Base-by-base conservation (phyloP, 2,797 vertebrate genomes). In the Sciaenops ocellatus region DNA sequence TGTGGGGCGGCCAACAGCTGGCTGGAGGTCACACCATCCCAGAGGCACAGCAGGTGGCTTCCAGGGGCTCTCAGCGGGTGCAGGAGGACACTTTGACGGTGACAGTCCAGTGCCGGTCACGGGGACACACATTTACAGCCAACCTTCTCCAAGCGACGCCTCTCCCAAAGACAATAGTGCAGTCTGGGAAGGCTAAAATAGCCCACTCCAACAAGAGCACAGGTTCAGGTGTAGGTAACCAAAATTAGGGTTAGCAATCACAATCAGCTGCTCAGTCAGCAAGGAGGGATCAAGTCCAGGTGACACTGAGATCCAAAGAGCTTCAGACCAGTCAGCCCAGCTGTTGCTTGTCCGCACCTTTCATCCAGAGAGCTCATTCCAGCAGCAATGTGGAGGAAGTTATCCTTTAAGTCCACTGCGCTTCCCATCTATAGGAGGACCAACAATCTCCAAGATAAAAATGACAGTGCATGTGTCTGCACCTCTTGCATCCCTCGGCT, bases 21-120 rank as follows among this genome's bases (percentile, higher is more conserved):
- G 71, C 83, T 85, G 80, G 70, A 61, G 82, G 82, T 94, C 93
- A 95, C 90, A 93, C 92, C 94, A 95, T 95, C 86, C 84, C 91
- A 90, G 73, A 79, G 73, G 80, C 59, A 59, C 51, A 20, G 66
- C 80, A 77, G 80, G 85, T 20, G 70, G 72, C 66, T 80, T 87
- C 84, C 61, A 61, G 81, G 69, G 69, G 73, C 71, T 85, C 79
- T 79, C 71, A 55, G 69, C 84, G 46, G 87, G 82, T 69, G 66
- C 52, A 26, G 80, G 82, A 38, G 76, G 83, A 71, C 62, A 75
- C 78, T 78, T 46, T 22, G 70, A 73, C 69, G 84, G 79, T 42
- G 77, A 70, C 66, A 79, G 84, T 87, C 83, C 79, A 44, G 80
- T 50, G 47, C 61, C 20, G 42, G 38, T 63, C 30, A 16, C 54